These are phyloP conservation scores for Thalassaphorura encarpata DNA, from an alignment of 1,140 invertebrate genomes.

Conservation along the genomic window DNA sequence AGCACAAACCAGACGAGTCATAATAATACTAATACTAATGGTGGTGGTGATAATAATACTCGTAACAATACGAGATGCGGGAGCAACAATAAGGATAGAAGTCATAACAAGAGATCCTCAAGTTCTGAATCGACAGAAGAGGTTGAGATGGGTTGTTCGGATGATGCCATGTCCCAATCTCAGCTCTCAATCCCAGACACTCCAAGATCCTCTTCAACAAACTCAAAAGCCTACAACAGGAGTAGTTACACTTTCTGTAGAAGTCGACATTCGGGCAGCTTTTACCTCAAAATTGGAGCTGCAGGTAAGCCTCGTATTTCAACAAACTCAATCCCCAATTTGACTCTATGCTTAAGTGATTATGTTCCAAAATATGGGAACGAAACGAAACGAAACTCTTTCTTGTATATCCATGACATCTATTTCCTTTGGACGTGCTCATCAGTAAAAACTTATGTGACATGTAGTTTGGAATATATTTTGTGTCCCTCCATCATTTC, in stretches of 20 bases:
- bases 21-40: background rate
- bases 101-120: conserved; percentile 10
- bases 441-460: too few species aligned
- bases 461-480: too few species aligned
- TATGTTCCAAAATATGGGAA: too few species aligned
- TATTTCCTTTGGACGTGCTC: too few species aligned
- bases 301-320: too few species aligned
- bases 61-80: background rate
- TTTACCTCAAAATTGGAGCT: conserved; percentile 61
- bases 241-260: conserved; percentile 47
- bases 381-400: too few species aligned
- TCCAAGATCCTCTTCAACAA: conserved; percentile 32
- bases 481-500: too few species aligned
- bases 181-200: conserved; percentile 36
- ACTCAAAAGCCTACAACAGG: conserved; percentile 38
- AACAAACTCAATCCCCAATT: too few species aligned
- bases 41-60: background rate
- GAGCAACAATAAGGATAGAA: conserved; percentile 2
- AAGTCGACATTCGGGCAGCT: conserved; percentile 56
- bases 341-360: too few species aligned
- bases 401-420: too few species aligned
- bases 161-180: conserved; percentile 38
- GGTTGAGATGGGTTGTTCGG: conserved; percentile 23
- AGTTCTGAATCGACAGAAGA: conserved; percentile 18
- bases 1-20: background rate